Base-by-base conservation (phyloP, 2,888 invertebrate genomes). In the Philereme transversata region DNA sequence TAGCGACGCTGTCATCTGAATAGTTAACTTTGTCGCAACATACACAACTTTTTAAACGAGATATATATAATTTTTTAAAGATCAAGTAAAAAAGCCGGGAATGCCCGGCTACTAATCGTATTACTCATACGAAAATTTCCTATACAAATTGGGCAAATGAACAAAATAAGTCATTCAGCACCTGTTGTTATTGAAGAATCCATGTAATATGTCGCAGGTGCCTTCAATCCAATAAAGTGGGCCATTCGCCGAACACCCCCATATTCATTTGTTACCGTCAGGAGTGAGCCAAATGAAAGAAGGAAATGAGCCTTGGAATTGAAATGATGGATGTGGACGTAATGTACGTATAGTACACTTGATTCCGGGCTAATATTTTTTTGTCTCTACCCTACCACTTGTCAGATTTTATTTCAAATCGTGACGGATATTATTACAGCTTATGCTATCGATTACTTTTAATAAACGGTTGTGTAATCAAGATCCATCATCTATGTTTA, bases 241-340 rank as follows among this genome's bases (percentile, higher is more conserved):
- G 53, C 36, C 40, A 36, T 48, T 64, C 44, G 48, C 43, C 38
- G 36, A 64, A 53, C 40, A 46, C 22, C 34, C 49, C 40, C 44
- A 51, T 57, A 62, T 54, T 58, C 53, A 62, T 62, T 59, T 62
- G 62, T 65, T 62, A 62, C 57, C 56, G 58, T 58, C 58, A 55
- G 22, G 22, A 22, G 40, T 52, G 47, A 36, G 40, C 52, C 43
- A 61, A 61, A 64, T 61, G 55, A 56, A 58, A 64, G 40, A 54
- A 38, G 44, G 44, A 55, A 55, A 62, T 57, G 57, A 57, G 50
- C 43, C 40, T 22, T 55, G 47, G 36, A 11, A 49, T 50, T 49
- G 51, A 52, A 48, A 47, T 47, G 9, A 52, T 38, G 48, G 43
- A 58, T 40, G 51, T 51, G 40, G 9, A 45, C 35, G 46, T 34